Evolutionary conservation across 1,140 invertebrate genomes (phyloP), one percentile per base, ranked within the genome.

Genomic region (Anastrepha ludens): DNA sequence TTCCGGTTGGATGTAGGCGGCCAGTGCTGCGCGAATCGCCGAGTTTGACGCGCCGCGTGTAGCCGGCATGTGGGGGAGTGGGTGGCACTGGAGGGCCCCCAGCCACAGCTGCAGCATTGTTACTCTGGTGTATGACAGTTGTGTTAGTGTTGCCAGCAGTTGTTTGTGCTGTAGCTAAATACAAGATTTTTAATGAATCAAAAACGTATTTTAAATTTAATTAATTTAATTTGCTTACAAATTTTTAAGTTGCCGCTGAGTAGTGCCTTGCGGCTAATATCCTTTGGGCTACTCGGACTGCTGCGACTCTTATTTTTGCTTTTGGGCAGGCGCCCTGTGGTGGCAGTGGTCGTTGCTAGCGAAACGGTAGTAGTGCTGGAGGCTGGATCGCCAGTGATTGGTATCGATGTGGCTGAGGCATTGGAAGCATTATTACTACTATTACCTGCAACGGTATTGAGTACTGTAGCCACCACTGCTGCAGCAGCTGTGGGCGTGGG

Each of bases 1-100:
- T 95, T 1, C 88, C 86, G 64, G 95, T 94, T 6, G 95, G 95
- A 91, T 96, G 95, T 85, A 96, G 93, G 55, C 96, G 93, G 7
- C 96, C 96, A 3, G 96, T 96, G 90, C 96, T 96, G 70, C 96
- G 91, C 8, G 96, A 96, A 91, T 96, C 96, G 0, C 95, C 95
- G 17, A 96, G 91, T 92, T 95, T 96, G 0, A 95, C 95, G 6
- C 95, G 92, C 13, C 95, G 91, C 9, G 95, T 95, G 87, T 96
- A 96, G 7, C 95, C 95, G 47, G 93, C 92, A 55, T 93, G 92
- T 7, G 92, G 91, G 0, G 92, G 89, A 39, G 92, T 92, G 29
- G 89, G 87, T n/a, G 90, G 87, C 44, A 90, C 88, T 20, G 85
- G 55, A 1, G 70, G 15, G 15, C 13, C 60, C n/a, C 3, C 47